phyloP scores from a whole-genome alignment of 2,797 vertebrate species.

The Columba guinea region DNA sequence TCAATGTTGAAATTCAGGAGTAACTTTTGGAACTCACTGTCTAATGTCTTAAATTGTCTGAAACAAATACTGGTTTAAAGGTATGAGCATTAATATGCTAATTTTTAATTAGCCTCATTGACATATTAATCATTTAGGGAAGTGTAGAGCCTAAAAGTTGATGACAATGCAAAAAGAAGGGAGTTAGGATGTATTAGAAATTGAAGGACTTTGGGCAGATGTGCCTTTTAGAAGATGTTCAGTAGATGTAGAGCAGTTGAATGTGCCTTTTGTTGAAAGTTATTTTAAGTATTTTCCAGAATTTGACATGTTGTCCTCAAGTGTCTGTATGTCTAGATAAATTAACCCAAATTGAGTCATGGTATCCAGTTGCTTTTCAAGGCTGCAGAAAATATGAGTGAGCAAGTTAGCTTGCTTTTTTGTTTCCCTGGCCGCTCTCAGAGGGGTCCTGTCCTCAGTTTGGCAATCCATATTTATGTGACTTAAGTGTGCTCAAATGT shows the following conservation, averaged over 20 bases:
- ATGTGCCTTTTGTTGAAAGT: background rate
- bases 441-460: background rate
- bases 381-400: background rate
- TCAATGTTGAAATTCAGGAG: background rate
- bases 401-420: background rate
- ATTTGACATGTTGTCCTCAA: background rate
- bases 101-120: background rate
- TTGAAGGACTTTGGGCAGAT: background rate
- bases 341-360: background rate
- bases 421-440: background rate
- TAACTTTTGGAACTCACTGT: background rate
- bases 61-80: background rate
- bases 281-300: background rate
- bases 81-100: background rate
- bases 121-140: background rate
- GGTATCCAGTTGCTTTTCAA: background rate
- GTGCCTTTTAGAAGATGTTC: background rate
- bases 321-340: background rate
- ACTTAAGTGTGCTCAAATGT: background rate
- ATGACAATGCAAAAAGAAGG: background rate
- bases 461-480: fast-evolving
- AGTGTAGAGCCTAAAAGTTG: background rate
- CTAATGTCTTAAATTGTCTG: background rate
- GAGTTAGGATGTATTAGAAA: background rate
- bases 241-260: background rate